Base-by-base conservation (phyloP, 2,113 vertebrate species). In the Cyrtonyx montezumae region DNA sequence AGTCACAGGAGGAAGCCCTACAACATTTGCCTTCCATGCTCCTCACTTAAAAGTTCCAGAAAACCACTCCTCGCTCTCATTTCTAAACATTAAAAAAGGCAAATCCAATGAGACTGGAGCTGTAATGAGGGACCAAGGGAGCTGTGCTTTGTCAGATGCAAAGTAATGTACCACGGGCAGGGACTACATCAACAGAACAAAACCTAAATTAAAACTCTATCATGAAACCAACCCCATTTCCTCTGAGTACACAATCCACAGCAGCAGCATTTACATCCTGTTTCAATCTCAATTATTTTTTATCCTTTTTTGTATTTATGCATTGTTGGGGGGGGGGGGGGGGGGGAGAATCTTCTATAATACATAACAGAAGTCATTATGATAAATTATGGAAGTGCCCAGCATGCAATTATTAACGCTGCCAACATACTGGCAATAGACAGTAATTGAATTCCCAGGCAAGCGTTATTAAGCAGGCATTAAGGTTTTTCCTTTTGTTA, bases 331-430 rank as follows among this genome's bases (percentile, higher is more conserved):
- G 56, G 63, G 77, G 75, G 53, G 58, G 15, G 20, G 21, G 21
- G 46, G 49, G 48, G 49, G 49, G 25, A 25, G 46, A 34, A 82
- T 82, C 67, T 16, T 91, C 95, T 69, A 25, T 61, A 92, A 80
- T 59, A 81, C 90, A 55, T 19, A 89, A 48, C 96, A 97, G 96
- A 84, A 58, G 84, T 88, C 91, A 85, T 93, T 91, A 95, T 81
- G 96, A 97, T 94, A 90, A 97, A 97, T 96, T 93, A 96, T 61
- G 89, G 97, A 79, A 84, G 92, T n/a, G 95, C 87, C 94, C 63
- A 32, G 42, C 2, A 5, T 79, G 90, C 21, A 89, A 87, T 97
- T 92, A 96, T 91, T 96, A 97, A 89, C 51, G 85, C 87, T 83
- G 96, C 94, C 85, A 91, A 81, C 79, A 68, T 43, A 91, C 68